phyloP scores from a whole-genome alignment of 1,140 invertebrate genomes.

The Brachystomella parvula region DNA sequence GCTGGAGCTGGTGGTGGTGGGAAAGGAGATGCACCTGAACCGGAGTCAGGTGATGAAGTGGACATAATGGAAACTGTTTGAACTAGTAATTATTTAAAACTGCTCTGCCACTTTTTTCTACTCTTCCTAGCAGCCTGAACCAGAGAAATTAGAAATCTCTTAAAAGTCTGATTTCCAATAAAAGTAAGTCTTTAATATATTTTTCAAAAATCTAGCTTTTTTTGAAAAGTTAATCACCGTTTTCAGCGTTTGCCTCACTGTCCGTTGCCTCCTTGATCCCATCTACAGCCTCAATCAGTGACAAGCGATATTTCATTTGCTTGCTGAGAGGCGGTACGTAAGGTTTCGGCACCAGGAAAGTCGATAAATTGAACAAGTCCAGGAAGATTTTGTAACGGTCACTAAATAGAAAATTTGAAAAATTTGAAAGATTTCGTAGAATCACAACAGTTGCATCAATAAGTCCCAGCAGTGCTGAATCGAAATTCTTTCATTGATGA shows the following conservation, averaged over 20 bases:
- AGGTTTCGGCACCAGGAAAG: conserved; percentile 85
- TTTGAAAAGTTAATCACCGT: too few species aligned
- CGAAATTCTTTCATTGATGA: too few species aligned
- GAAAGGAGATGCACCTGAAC: not conserved
- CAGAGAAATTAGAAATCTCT: too few species aligned
- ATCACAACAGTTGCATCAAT: too few species aligned
- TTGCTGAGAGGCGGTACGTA: conserved; percentile 78
- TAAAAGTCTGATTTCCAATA: too few species aligned
- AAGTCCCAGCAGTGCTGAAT: too few species aligned
- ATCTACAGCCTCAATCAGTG: conserved; percentile 40
- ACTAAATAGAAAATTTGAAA: conserved; percentile 63
- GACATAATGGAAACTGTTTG: conserved; percentile 5
- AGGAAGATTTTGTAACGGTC: conserved; percentile 98
- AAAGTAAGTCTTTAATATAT: too few species aligned
- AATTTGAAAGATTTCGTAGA: too few species aligned
- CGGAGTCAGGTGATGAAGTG: not conserved
- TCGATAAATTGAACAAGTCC: conserved; percentile 94
- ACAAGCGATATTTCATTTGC: conserved; percentile 55
- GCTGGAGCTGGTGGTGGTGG: not conserved
- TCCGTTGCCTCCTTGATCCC: not conserved
- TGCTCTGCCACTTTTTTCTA: not conserved
- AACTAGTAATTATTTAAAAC: not conserved
- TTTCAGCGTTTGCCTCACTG: not conserved
- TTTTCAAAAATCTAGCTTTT: too few species aligned
- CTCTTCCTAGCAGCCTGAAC: too few species aligned